Conservation (phyloP, 2,797 vertebrate species). For the Schizopygopsis malacanthus region DNA sequence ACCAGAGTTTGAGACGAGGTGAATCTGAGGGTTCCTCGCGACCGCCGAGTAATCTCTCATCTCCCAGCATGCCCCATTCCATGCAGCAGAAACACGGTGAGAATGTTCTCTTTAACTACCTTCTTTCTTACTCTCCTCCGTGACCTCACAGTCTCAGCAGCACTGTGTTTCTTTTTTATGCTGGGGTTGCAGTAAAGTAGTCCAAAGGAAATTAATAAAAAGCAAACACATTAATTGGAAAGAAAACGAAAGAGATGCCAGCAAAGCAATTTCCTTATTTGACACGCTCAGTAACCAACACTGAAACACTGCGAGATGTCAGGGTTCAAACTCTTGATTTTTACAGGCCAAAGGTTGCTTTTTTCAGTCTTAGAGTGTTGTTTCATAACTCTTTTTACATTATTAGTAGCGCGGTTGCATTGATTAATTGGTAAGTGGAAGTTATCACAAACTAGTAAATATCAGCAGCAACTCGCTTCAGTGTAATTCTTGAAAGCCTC, state of each 20-base stretch:
- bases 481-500: background rate
- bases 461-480: background rate
- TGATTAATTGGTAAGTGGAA: background rate
- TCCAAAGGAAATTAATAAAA: conserved; percentile 30
- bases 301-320: background rate
- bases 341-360: background rate
- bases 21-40: conserved; percentile 58
- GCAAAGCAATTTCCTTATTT: conserved; percentile 32
- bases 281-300: conserved; percentile 16
- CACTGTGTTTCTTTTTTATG: conserved; percentile 13
- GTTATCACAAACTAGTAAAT: background rate
- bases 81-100: conserved; percentile 80
- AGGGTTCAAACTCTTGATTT: conserved; percentile 6
- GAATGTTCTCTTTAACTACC: conserved; percentile 46
- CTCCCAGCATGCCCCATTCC: conserved; percentile 79
- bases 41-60: conserved; percentile 60
- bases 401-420: background rate
- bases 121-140: background rate
- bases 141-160: conserved; percentile 13
- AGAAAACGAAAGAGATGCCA: conserved; percentile 19
- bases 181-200: conserved; percentile 35
- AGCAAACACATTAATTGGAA: conserved; percentile 40
- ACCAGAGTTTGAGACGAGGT: conserved; percentile 60
- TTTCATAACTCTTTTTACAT: background rate
- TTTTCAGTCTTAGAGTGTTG: background rate